Evolutionary conservation across 1,140 invertebrate genomes (phyloP).

Genomic region (Danaus plexippus): DNA sequence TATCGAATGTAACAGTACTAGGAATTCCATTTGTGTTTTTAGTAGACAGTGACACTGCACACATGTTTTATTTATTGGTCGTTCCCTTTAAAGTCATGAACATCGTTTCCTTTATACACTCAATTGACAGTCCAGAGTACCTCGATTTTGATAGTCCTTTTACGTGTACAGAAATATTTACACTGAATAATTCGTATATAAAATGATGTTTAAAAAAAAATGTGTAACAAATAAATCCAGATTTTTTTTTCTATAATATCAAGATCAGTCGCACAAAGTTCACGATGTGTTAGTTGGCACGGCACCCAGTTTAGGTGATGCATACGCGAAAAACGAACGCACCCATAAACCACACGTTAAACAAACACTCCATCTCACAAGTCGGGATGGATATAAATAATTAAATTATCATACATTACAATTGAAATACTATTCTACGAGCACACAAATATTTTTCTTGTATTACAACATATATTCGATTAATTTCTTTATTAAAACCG

Average conservation of each 20-base stretch:
- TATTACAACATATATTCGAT: too few species aligned
- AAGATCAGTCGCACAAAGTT: constrained; percentile 25
- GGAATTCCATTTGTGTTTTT: constrained; percentile 23
- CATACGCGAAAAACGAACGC: constrained; percentile 28
- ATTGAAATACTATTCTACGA: too few species aligned
- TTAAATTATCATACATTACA: too few species aligned
- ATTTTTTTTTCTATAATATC: constrained; percentile 30
- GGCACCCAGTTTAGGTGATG: constrained; percentile 60
- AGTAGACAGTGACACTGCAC: constrained; percentile 17
- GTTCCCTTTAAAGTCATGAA: constrained; percentile 21
- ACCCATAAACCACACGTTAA: constrained; percentile 34
- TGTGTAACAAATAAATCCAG: not conserved
- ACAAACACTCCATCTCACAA: constrained; percentile 37
- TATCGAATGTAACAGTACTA: constrained; percentile 8
- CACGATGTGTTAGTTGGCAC: constrained; percentile 64
- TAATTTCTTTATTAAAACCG: too few species aligned
- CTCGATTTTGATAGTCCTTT: too few species aligned
- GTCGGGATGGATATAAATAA: not conserved
- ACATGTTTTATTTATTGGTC: constrained; percentile 22
- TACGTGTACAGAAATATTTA: too few species aligned
- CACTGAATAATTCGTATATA: too few species aligned
- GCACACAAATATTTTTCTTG: too few species aligned
- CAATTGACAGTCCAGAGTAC: too few species aligned
- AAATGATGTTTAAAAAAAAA: not conserved
- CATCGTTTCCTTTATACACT: constrained; percentile 18